These are phyloP conservation scores for Antheraea mylitta DNA, from an alignment of 1,140 invertebrate species.

Conservation along the genomic window DNA sequence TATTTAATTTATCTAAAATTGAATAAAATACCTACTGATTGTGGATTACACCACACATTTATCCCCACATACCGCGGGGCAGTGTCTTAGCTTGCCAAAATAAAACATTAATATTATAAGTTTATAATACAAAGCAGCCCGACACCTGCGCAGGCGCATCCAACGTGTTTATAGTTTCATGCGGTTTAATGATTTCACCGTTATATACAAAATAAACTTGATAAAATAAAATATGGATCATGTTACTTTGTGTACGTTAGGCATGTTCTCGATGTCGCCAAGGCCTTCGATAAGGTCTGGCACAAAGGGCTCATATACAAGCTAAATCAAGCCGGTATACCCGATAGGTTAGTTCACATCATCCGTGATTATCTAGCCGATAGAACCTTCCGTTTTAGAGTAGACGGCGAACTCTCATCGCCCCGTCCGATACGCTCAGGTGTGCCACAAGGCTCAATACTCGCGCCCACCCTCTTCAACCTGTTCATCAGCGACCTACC, in stretches of 20 bases:
- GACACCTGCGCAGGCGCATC: conserved; percentile 41
- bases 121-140: conserved; percentile 43
- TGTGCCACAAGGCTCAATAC: no score
- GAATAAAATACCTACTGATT: neutral
- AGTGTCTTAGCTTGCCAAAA: conserved; percentile 64
- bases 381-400: no score
- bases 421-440: no score
- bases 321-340: no score
- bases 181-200: neutral
- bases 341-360: no score
- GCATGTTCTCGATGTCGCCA: no score
- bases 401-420: no score
- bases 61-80: conserved; percentile 31
- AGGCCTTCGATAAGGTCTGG: no score
- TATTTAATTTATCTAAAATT: neutral
- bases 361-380: no score
- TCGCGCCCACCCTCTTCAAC: no score
- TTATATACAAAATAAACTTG: neutral
- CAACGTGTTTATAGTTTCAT: neutral
- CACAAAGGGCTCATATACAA: no score
- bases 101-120: conserved; percentile 71
- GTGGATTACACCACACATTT: conserved; percentile 24
- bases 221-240: neutral
- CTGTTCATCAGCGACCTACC: no score
- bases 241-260: neutral